A percentile compares a stretch with the other conserved stretches of the same genome.
Conservation (phyloP, 1,140 invertebrate species). For the Agrypnia vestita region DNA sequence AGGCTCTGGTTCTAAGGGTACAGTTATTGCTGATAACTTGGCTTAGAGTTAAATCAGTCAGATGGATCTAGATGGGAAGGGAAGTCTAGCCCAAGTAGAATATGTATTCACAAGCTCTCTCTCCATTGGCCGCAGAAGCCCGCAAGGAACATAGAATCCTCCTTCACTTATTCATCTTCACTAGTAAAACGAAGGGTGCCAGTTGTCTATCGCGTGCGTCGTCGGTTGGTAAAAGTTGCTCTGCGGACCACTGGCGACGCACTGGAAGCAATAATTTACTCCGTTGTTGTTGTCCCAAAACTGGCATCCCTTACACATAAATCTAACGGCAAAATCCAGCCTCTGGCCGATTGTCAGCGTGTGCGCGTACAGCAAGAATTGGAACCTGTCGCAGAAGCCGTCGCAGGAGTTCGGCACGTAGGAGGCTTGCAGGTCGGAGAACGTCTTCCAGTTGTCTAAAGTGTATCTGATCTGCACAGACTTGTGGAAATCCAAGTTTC, state of each 20-base stretch:
- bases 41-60: conserved; percentile 45
- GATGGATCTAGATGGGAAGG: conserved; percentile 22
- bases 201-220: conserved; percentile 66
- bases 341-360: conserved; percentile 82
- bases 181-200: conserved; percentile 72
- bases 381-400: conserved; percentile 93
- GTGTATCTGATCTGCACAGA: conserved; percentile 90
- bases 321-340: conserved; percentile 88
- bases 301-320: conserved; percentile 85
- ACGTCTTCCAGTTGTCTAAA: conserved; percentile 88
- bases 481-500: conserved; percentile 94
- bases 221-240: conserved; percentile 58
- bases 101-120: conserved; percentile 48
- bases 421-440: conserved; percentile 85
- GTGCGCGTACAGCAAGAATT: conserved; percentile 83
- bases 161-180: not conserved
- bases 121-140: not conserved
- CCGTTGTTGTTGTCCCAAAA: conserved; percentile 94
- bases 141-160: conserved; percentile 29
- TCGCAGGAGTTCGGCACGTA: conserved; percentile 94
- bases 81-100: conserved; percentile 32
- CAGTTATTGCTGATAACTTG: conserved; percentile 38
- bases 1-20: conserved; percentile 22
- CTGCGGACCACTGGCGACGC: conserved; percentile 74
- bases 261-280: conserved; percentile 89